Base-by-base conservation (phyloP, 2,888 invertebrate genomes). In the Chloroclystis v-ata region DNA sequence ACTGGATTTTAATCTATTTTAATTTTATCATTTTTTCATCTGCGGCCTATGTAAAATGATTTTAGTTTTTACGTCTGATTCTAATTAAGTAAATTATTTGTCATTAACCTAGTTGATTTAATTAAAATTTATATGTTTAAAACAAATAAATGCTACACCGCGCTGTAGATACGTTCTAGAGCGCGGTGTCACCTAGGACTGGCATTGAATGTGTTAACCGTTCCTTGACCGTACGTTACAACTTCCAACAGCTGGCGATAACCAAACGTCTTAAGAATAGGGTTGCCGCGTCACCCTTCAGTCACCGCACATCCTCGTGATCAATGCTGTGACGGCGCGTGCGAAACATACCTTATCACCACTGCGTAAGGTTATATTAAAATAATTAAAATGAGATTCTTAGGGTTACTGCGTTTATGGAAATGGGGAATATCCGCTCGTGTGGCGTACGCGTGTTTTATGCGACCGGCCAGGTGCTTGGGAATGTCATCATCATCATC, bases 381-480 rank as follows among this genome's bases (percentile, higher is more conserved):
- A 20, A 16, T 10, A 41, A 13, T 25, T 35, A 26, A 10, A 16
- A 5, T 8, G 10, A 20, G 11, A 25, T 42, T 28, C 20, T 30
- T 56, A 61, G 54, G 60, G 54, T 59, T 53, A 54, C 43, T 52
- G 57, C 53, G 52, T 65, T 63, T 74, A 73, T 73, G 73, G 75
- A 78, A 82, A 85, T 83, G 69, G 69, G 65, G 68, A 63, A 78
- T 77, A 75, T 85, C 86, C 86, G 83, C 60, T 82, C 86, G 78
- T 73, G 84, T 82, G 85, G 52, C 69, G 50, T 59, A 68, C 80
- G 78, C 75, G 83, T 64, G 61, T 63, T 67, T 61, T 65, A 61
- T 65, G 60, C 60, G 61, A 53, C 72, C 70, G 72, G 2, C 48
- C 45, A 49, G 49, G 41, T 49, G 49, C 11, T 30, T 28, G n/a